Conservation (phyloP, 53 echinoderm and acorn worm genomes). For the Stichopus horrens region DNA sequence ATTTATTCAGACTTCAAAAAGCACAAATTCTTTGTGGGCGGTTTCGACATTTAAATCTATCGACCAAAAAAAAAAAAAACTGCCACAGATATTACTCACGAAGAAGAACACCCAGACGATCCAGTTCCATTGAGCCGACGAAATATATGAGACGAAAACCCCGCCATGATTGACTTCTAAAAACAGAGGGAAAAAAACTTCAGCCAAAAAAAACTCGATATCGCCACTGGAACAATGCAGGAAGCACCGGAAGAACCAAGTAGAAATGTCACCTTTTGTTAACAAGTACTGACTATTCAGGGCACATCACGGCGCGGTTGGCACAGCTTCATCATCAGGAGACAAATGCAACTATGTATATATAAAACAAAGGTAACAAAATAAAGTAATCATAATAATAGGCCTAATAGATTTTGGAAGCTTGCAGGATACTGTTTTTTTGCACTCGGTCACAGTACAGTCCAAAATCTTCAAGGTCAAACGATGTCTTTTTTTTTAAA, state of each 20-base stretch:
- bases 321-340: constrained; percentile 9
- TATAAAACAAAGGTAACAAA: not conserved
- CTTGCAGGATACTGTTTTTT: constrained; percentile 12
- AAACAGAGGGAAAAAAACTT: no score
- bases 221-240: constrained; percentile 10
- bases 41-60: no score
- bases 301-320: constrained; percentile 35
- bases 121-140: no score
- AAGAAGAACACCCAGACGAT: no score
- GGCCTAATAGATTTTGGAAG: not conserved
- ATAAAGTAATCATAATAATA: not conserved
- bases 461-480: no score
- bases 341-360: not conserved
- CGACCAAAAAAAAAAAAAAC: no score
- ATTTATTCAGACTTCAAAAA: no score
- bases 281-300: constrained; percentile 28
- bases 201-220: not conserved
- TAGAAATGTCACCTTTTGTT: not conserved
- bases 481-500: no score
- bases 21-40: no score
- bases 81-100: no score
- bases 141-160: no score
- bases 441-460: not conserved
- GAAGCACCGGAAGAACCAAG: not conserved
- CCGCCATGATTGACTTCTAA: no score